Base-by-base conservation (phyloP, 2,797 vertebrate species). In the Gobio occitaniae region DNA sequence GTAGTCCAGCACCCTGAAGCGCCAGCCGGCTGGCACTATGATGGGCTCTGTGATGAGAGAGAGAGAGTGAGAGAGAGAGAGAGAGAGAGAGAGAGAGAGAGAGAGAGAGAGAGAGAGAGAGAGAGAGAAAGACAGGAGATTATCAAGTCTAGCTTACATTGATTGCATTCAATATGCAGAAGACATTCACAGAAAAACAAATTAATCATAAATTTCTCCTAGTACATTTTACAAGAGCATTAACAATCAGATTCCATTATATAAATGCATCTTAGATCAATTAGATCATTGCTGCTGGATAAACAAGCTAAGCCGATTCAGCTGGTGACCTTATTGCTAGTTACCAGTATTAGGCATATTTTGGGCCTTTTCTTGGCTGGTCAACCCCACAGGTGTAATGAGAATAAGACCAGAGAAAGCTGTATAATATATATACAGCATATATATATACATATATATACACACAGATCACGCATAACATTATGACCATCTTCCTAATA, bases 1-100 rank as follows among this genome's bases (percentile, higher is more conserved):
- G 92, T 93, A 93, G 93, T 94, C 94, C 93, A 92, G 92, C 91
- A 91, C 91, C 94, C 94, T 88, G 90, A 94, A 95, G 94, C 91
- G 89, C 89, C 92, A 92, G 91, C 91, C 82, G 91, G 91, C 93
- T 94, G 94, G 92, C 92, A 92, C 78, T 85, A 89, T 89, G 91
- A 93, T 89, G 94, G 93, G 86, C 90, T 90, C 93, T 93, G 93
- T 92, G 59, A 47, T 90, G 61, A 52, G 21, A 68, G 6, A 63
- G 41, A 41, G 29, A 32, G 70, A 50, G 17, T 52, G 54, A 82
- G n/a, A 71, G 3, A 61, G 54, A 82, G 32, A 63, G 3, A 68
- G 10, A 61, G 38, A 80, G 6, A 63, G 41, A 41, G 29, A 32
- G 70, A 50, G 17, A 61, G 54, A 80, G 25, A 71, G 3, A 61